Base-by-base conservation (phyloP, 2,888 invertebrate species). In the Epistrophe grossulariae region DNA sequence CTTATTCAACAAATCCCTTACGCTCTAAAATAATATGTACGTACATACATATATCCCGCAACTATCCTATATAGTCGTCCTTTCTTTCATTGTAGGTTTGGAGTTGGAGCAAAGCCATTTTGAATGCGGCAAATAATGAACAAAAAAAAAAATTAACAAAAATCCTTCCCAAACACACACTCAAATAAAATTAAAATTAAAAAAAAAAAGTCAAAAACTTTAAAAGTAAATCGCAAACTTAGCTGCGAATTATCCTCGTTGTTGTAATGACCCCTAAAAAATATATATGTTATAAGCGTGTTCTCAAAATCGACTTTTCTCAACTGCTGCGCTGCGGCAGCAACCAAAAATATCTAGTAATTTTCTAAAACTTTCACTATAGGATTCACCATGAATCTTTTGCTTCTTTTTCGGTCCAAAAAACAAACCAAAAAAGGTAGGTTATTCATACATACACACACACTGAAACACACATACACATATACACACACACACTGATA, bases 301-400 rank as follows among this genome's bases (percentile, higher is more conserved):
- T n/a, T n/a, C n/a, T 81, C 73, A 73, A 81, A 85, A 81, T 85
- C 77, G 81, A 81, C 81, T 77, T 78, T 73, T 70, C 62, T 50
- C 24, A 2, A 70, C 84, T 85, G 84, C 84, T 85, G 84, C 84
- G 77, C 84, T 85, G 84, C 84, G 81, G 43, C 77, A 81, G 35
- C 71, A 60, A 62, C 31, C 19, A 31, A 60, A 66, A 77, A 52
- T 59, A 35, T 9, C 9, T 8, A 64, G 62, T 73, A 84, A 79
- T 66, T 79, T 50, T 72, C 45, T 70, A 55, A 68, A 72, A 72
- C 80, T 76, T 77, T 60, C 31, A 1, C 62, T 70, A 55, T n/a
- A 19, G 72, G 60, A 72, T 70, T 71, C 38, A 66, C 2, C 17
- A 55, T n/a, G 24, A 24, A 38, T 24, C 7, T 52, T 40, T 24